These are phyloP conservation scores for Ochotona curzoniae DNA, from an alignment of 2,113 vertebrate species.

Conservation along the genomic window DNA sequence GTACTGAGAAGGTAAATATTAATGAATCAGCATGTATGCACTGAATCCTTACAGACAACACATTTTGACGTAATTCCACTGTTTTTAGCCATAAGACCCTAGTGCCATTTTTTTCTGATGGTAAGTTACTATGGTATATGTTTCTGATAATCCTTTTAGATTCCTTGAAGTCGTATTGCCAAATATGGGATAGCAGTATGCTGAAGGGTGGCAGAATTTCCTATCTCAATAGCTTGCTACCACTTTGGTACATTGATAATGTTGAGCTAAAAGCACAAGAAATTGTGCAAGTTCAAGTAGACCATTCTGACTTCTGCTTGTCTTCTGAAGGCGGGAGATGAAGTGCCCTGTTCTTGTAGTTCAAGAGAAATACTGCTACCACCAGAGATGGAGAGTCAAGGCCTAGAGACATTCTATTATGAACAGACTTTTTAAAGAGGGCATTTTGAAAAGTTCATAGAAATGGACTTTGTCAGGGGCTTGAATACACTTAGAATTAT, in stretches of 20 bases:
- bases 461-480: neutral
- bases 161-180: neutral
- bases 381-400: neutral
- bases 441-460: neutral
- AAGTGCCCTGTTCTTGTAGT: neutral
- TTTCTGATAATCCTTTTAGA: conserved; percentile 37
- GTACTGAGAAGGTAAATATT: conserved; percentile 15
- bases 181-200: conserved; percentile 33
- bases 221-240: neutral
- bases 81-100: neutral
- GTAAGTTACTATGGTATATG: neutral
- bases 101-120: neutral
- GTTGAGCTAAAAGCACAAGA: neutral
- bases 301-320: neutral
- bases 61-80: neutral
- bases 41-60: neutral
- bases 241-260: neutral
- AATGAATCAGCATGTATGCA: neutral
- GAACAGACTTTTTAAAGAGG: neutral
- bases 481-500: conserved; percentile 35
- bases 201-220: neutral
- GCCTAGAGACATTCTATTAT: neutral
- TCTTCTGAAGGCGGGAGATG: neutral
- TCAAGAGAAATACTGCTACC: neutral
- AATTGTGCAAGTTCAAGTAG: neutral